Evolutionary conservation across 1,140 invertebrate genomes (phyloP).

Genomic region (Drosophila sulfurigaster): DNA sequence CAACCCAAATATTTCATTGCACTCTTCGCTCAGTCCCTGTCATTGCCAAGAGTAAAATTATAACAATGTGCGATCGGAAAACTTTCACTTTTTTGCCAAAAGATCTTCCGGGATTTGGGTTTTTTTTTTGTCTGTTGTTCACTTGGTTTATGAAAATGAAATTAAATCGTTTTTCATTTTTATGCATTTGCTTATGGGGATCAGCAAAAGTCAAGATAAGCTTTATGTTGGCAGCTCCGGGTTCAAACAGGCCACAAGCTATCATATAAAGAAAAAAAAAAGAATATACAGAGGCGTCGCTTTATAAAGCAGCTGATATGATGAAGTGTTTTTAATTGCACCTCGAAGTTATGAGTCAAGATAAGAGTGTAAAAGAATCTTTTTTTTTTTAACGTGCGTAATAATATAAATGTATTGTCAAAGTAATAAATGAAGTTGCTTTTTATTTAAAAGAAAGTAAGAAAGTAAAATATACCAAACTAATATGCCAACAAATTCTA

Average conservation of each 20-base stretch:
- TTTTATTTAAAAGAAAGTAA: too few species aligned
- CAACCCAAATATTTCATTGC: slow-evolving; percentile 73
- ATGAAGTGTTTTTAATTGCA: background rate
- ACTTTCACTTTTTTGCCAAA: slow-evolving; percentile 69
- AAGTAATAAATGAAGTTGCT: too few species aligned
- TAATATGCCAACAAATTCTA: too few species aligned
- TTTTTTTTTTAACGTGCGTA: too few species aligned
- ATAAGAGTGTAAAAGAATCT: too few species aligned
- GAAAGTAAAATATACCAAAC: too few species aligned
- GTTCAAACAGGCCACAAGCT: slow-evolving; percentile 1
- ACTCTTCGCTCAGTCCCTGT: slow-evolving; percentile 4
- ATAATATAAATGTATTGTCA: too few species aligned
- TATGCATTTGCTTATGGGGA: slow-evolving; percentile 39
- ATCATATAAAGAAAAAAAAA: background rate
- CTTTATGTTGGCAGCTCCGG: slow-evolving; percentile 40
- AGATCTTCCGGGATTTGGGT: slow-evolving; percentile 5
- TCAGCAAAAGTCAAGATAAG: slow-evolving; percentile 28
- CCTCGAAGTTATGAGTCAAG: too few species aligned
- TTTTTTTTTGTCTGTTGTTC: background rate
- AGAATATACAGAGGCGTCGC: background rate
- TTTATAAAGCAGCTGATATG: background rate
- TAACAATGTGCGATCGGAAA: slow-evolving; percentile 62
- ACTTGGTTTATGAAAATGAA: slow-evolving; percentile 61
- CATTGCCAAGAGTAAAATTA: slow-evolving; percentile 51
- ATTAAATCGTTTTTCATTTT: slow-evolving; percentile 82